Percentiles rank a stretch among this genome's conserved stretches.
Conservation (phyloP, 2,797 vertebrate genomes). For the Malacoraja senta region DNA sequence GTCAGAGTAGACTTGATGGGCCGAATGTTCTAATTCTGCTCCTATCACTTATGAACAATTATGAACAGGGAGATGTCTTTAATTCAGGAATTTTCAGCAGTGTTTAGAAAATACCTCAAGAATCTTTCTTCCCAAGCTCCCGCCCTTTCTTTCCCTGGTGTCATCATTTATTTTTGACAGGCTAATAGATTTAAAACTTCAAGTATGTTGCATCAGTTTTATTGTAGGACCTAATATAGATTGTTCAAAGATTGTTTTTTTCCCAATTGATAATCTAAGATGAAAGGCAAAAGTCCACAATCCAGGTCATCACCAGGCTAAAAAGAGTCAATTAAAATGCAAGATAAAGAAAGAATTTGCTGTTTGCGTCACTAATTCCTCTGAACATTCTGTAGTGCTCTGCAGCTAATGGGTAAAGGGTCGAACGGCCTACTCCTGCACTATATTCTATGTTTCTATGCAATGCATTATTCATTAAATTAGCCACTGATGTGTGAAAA, state of each 20-base stretch:
- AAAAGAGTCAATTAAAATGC: not conserved
- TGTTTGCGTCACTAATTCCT: not conserved
- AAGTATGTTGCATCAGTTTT: not conserved
- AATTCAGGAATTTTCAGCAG: not conserved
- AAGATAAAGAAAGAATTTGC: constrained; percentile 22
- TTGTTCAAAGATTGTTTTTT: not conserved
- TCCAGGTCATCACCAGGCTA: not conserved
- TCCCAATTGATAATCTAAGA: not conserved
- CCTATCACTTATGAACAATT: no score
- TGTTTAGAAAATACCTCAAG: not conserved
- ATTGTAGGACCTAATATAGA: not conserved
- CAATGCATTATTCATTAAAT: constrained; percentile 6
- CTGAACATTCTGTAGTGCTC: not conserved
- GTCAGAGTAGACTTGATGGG: no score
- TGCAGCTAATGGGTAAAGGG: not conserved
- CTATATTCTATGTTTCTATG: no score
- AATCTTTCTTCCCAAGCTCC: not conserved
- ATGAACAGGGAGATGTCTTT: not conserved
- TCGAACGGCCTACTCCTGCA: no score
- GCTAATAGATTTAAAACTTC: not conserved
- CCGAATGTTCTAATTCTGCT: no score
- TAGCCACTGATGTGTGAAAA: not conserved
- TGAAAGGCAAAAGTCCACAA: constrained; percentile 3
- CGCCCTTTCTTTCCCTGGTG: not conserved
- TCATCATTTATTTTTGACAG: not conserved